These are phyloP conservation scores for Mamestra configurata DNA, from an alignment of 1,140 invertebrate species.

Conservation along the genomic window DNA sequence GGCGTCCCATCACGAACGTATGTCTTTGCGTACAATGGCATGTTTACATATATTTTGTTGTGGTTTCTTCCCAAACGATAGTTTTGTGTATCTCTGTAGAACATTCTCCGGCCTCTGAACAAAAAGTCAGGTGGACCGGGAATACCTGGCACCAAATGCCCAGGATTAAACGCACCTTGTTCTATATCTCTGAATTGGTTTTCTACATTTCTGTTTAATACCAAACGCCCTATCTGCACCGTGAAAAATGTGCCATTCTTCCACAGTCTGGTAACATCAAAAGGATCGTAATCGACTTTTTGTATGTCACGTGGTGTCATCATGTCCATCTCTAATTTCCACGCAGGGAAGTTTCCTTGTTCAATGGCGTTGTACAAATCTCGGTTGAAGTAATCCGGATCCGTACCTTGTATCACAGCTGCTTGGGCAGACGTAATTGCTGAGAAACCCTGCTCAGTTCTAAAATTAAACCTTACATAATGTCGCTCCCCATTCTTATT, in stretches of 20 bases:
- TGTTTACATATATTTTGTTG: slow-evolving; percentile 95
- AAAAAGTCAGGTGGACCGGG: slow-evolving; percentile 95
- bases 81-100: slow-evolving; percentile 95
- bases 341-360: slow-evolving; percentile 90
- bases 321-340: slow-evolving; percentile 90
- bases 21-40: slow-evolving; percentile 92
- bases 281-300: slow-evolving; percentile 88
- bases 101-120: slow-evolving; percentile 94
- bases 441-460: slow-evolving; percentile 92
- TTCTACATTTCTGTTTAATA: slow-evolving; percentile 93
- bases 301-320: slow-evolving; percentile 86
- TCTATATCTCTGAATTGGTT: slow-evolving; percentile 96
- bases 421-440: slow-evolving; percentile 82
- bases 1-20: slow-evolving; percentile 95
- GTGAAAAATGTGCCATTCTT: slow-evolving; percentile 94
- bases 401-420: slow-evolving; percentile 55
- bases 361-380: slow-evolving; percentile 74
- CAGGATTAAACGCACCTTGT: slow-evolving; percentile 95
- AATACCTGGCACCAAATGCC: slow-evolving; percentile 95
- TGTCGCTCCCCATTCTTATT: slow-evolving; percentile 89
- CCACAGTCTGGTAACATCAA: slow-evolving; percentile 93
- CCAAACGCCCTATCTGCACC: slow-evolving; percentile 94
- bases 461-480: slow-evolving; percentile 93
- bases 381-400: slow-evolving; percentile 68
- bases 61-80: slow-evolving; percentile 96